Evolutionary conservation across 2,797 vertebrate species (phyloP).

Genomic region (Schizothorax lantsangensis): DNA sequence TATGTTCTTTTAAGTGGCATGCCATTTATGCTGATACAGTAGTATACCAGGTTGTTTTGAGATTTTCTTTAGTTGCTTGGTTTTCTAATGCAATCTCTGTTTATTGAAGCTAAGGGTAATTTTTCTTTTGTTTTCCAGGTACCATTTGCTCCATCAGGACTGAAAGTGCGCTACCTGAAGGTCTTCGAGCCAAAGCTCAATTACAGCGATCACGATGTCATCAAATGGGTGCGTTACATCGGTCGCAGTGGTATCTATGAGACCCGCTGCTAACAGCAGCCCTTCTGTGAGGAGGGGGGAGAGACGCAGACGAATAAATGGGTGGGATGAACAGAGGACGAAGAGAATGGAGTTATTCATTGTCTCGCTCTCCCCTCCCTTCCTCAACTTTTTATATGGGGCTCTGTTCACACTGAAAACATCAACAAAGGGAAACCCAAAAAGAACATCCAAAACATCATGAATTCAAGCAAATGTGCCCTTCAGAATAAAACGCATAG

Average conservation of each 20-base stretch:
- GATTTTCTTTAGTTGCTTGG: not conserved
- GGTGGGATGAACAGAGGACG: constrained; percentile 4
- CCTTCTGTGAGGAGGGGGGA: not conserved
- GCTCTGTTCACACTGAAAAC: constrained; percentile 38
- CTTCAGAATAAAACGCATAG: constrained; percentile 30
- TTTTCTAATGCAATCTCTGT: not conserved
- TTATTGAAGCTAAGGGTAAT: not conserved
- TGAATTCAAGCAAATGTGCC: constrained; percentile 35
- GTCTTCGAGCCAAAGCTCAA: constrained; percentile 93
- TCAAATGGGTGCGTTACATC: constrained; percentile 94
- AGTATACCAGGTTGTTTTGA: not conserved
- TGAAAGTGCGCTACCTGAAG: constrained; percentile 92
- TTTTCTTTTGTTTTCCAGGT: constrained; percentile 72
- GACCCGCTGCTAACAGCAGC: constrained; percentile 84
- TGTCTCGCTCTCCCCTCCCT: constrained; percentile 44
- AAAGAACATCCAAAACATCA: constrained; percentile 30
- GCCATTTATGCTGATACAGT: not conserved
- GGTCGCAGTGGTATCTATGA: constrained; percentile 91
- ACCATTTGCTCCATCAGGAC: constrained; percentile 88
- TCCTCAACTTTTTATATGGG: constrained; percentile 47
- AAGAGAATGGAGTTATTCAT: constrained; percentile 48
- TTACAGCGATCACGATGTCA: constrained; percentile 93
- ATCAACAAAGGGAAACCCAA: constrained; percentile 23
- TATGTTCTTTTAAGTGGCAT: not conserved
- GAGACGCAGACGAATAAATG: not conserved